phyloP scores from a whole-genome alignment of 2,888 invertebrate species.

The Axea sp. region DNA sequence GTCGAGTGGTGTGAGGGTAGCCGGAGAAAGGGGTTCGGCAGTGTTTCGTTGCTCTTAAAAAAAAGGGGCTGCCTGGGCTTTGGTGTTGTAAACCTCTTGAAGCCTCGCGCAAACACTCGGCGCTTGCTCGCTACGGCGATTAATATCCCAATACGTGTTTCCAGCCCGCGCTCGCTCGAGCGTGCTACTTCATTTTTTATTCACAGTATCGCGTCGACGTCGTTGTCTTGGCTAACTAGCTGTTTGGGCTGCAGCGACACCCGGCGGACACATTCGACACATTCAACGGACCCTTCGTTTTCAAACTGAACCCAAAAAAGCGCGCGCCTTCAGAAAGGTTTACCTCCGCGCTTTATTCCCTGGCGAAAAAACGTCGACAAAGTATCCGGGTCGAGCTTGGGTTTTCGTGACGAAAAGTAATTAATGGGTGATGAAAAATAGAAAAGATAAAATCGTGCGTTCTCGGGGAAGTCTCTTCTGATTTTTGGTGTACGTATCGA shows the following conservation, averaged over 20 bases:
- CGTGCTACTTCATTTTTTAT: slow-evolving; percentile 64
- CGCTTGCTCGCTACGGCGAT: slow-evolving; percentile 61
- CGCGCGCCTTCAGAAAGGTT: slow-evolving; percentile 22
- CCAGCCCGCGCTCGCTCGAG: slow-evolving; percentile 52
- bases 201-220: slow-evolving; percentile 62
- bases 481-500: too few relatives aligned
- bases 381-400: not conserved
- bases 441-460: too few relatives aligned
- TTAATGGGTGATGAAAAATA: slow-evolving; percentile 35
- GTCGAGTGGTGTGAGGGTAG: slow-evolving; percentile 63
- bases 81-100: slow-evolving; percentile 65
- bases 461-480: too few relatives aligned
- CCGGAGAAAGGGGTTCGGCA: slow-evolving; percentile 64
- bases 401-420: slow-evolving; percentile 42
- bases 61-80: slow-evolving; percentile 60
- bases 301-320: slow-evolving; percentile 47
- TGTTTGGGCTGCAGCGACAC: slow-evolving; percentile 59
- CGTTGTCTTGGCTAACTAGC: slow-evolving; percentile 64
- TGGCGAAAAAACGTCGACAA: too few relatives aligned
- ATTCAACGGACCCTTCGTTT: slow-evolving; percentile 57
- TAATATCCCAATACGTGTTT: slow-evolving; percentile 65
- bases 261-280: slow-evolving; percentile 29
- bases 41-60: slow-evolving; percentile 74
- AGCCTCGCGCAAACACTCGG: slow-evolving; percentile 64
- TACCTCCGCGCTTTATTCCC: not conserved